Conservation (phyloP, 1,140 invertebrate genomes). For the Carcinoscorpius rotundicauda region DNA sequence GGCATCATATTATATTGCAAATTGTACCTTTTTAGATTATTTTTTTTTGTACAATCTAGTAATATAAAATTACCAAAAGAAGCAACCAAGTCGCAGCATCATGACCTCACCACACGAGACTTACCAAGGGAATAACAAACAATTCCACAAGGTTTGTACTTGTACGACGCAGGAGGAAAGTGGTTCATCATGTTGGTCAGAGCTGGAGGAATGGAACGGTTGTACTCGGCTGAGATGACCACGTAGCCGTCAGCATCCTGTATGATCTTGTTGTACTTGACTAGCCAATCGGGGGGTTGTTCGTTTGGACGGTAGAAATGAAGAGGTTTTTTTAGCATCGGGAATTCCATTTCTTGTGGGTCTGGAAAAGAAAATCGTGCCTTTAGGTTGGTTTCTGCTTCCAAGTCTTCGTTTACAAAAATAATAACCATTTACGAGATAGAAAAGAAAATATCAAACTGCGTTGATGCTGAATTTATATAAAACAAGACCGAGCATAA, state of each 20-base stretch:
- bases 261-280: conserved; percentile 30
- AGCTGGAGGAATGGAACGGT: conserved; percentile 35
- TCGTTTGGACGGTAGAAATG: conserved; percentile 31
- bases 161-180: conserved; percentile 33
- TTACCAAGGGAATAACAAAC: conserved; percentile 38
- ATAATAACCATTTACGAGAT: no score
- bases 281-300: conserved; percentile 31
- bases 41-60: no score
- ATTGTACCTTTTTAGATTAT: no score
- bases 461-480: no score
- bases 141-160: conserved; percentile 36
- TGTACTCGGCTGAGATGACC: conserved; percentile 38
- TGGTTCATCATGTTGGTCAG: conserved; percentile 38
- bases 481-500: no score
- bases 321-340: conserved; percentile 28
- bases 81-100: not conserved
- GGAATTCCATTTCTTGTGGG: conserved; percentile 32
- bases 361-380: conserved; percentile 27
- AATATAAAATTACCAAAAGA: no score
- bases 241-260: conserved; percentile 35
- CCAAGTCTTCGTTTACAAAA: no score
- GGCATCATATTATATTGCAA: no score
- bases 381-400: not conserved
- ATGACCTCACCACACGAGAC: conserved; percentile 4
- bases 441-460: no score